These are phyloP conservation scores for Pipra filicauda DNA, from an alignment of 2,113 vertebrate species.

Conservation along the genomic window DNA sequence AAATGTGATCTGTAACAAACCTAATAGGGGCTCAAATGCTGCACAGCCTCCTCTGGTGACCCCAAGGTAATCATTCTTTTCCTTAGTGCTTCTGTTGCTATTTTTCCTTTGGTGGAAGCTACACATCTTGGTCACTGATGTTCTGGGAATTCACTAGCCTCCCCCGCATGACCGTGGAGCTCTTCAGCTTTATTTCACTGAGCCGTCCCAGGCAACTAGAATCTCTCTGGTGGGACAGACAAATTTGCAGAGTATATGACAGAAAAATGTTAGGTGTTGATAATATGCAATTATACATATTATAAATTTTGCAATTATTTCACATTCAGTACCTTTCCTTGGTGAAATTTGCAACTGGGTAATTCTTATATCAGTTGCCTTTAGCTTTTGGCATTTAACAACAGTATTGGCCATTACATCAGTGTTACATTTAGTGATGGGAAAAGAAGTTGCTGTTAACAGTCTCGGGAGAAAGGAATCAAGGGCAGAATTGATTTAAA, in stretches of 20 bases:
- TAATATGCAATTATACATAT: not conserved
- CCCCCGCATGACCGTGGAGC: not conserved
- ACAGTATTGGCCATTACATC: not conserved
- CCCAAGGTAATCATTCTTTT: not conserved
- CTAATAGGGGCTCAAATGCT: not conserved
- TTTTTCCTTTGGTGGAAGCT: not conserved
- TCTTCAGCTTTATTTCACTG: not conserved
- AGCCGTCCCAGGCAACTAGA: not conserved
- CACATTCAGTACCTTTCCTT: not conserved
- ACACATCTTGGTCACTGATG: not conserved
- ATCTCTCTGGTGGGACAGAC: accelerated
- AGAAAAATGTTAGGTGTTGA: not conserved
- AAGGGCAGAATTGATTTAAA: conserved; percentile 24
- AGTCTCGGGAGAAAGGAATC: not conserved
- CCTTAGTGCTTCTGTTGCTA: conserved; percentile 9
- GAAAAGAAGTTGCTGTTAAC: not conserved
- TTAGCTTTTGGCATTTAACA: not conserved
- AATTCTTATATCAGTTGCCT: not conserved
- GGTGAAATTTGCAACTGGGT: not conserved
- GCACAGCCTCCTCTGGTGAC: not conserved
- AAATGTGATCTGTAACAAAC: conserved; percentile 1
- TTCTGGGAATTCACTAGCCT: not conserved
- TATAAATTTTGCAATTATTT: not conserved
- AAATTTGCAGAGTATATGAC: not conserved
- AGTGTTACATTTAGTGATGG: not conserved